Conservation (phyloP, 2,888 invertebrate species). For the Hirtodrosophila duncani region DNA sequence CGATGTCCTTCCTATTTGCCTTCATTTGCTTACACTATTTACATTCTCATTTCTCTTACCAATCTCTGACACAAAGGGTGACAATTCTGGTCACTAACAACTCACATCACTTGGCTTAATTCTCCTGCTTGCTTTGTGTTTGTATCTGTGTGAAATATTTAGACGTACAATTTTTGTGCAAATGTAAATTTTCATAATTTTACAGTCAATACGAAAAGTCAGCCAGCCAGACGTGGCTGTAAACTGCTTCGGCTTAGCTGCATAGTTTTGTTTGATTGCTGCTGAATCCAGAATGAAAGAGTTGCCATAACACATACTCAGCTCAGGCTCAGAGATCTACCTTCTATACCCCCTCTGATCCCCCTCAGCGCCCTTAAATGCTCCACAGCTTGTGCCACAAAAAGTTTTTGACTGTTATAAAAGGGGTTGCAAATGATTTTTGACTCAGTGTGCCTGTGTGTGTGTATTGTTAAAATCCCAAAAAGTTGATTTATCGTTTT, state of each 20-base stretch:
- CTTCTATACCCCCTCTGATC: neutral
- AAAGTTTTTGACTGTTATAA: constrained; percentile 22
- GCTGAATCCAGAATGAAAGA: too few species aligned
- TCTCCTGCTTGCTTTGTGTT: too few species aligned
- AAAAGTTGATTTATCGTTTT: constrained; percentile 74
- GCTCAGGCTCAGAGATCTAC: too few species aligned
- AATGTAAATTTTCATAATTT: constrained; percentile 69
- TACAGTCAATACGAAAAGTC: constrained; percentile 51
- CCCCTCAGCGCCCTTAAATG: constrained; percentile 17
- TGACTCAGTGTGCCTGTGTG: constrained; percentile 14
- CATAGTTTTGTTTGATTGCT: constrained; percentile 37
- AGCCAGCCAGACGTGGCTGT: constrained; percentile 18
- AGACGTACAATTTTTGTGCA: constrained; percentile 53
- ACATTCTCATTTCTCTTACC: too few species aligned
- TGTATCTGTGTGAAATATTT: too few species aligned
- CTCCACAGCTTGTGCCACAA: constrained; percentile 24
- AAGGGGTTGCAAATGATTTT: constrained; percentile 71
- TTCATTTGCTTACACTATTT: too few species aligned
- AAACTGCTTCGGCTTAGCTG: neutral
- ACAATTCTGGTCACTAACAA: too few species aligned
- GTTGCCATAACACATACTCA: too few species aligned
- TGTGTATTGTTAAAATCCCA: constrained; percentile 60
- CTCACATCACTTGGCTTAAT: too few species aligned
- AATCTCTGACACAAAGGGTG: too few species aligned
- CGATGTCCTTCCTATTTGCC: too few species aligned